Percentiles rank a stretch among this genome's conserved stretches.
Evolutionary conservation across 2,888 invertebrate genomes (phyloP).

Genomic region (Globia sparganii): DNA sequence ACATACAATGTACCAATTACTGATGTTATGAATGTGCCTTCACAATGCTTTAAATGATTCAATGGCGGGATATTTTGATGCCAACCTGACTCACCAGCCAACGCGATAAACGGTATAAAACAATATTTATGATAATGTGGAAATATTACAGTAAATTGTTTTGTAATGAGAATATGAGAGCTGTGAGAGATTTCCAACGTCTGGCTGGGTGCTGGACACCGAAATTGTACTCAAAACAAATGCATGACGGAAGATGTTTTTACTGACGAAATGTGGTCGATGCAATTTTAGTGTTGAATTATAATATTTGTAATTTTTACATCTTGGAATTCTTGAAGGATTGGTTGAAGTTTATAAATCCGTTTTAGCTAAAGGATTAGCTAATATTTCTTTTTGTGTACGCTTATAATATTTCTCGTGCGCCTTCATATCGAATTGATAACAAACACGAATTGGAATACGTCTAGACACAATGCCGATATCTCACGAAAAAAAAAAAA

Average conservation of each 20-base stretch:
- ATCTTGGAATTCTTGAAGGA: background rate
- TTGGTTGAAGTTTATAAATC: no score
- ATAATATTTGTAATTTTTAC: background rate
- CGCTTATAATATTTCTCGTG: background rate
- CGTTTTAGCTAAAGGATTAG: background rate
- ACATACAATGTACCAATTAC: conserved; percentile 28
- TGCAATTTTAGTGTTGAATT: background rate
- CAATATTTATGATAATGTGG: conserved; percentile 40
- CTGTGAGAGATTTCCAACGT: conserved; percentile 13
- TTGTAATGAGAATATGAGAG: conserved; percentile 13
- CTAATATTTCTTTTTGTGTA: background rate
- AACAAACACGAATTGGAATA: conserved; percentile 8
- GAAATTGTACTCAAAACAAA: conserved; percentile 15
- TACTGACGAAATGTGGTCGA: background rate
- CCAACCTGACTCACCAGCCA: conserved; percentile 36
- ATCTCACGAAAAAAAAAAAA: conserved; percentile 13
- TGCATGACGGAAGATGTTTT: background rate
- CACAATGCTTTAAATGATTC: conserved; percentile 40
- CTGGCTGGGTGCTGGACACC: background rate
- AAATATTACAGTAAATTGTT: conserved; percentile 31
- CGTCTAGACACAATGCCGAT: conserved; percentile 9
- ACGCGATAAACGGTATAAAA: conserved; percentile 36
- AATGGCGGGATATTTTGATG: conserved; percentile 41
- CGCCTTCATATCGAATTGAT: background rate
- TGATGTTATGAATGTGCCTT: conserved; percentile 14